phyloP scores from a whole-genome alignment of 2,797 vertebrate species.

The Parotocinclus haroldoi region DNA sequence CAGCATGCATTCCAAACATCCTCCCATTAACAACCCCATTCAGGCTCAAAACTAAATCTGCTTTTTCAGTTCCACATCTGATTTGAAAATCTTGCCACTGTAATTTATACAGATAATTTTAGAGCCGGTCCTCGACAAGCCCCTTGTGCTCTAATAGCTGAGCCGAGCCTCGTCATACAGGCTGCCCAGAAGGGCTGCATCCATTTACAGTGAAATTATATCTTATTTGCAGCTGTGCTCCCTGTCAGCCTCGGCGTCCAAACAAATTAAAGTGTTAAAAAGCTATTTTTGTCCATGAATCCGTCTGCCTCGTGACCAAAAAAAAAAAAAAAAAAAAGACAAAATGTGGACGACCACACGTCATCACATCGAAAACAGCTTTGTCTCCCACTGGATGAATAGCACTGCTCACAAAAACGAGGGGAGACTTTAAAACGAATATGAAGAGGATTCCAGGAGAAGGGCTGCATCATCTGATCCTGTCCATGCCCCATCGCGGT shows the following conservation, averaged over 20 bases:
- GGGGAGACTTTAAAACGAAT: too few species aligned
- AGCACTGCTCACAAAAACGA: too few species aligned
- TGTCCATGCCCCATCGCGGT: too few species aligned
- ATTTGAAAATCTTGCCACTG: constrained; percentile 32
- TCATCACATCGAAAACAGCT: constrained; percentile 25
- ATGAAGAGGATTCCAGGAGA: too few species aligned
- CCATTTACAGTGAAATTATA: constrained; percentile 45
- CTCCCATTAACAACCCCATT: constrained; percentile 4
- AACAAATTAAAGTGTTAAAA: constrained; percentile 39
- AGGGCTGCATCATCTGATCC: too few species aligned
- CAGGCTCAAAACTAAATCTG: not conserved
- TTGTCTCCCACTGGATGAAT: constrained; percentile 4
- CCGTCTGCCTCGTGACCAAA: too few species aligned
- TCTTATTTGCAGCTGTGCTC: constrained; percentile 45
- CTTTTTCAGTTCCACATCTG: constrained; percentile 1
- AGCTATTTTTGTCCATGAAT: too few species aligned
- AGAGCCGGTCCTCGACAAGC: constrained; percentile 5
- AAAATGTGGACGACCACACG: not conserved
- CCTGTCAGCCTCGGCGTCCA: constrained; percentile 28
- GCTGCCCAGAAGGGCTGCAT: constrained; percentile 29
- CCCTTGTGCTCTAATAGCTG: constrained; percentile 23
- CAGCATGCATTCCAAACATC: not conserved
- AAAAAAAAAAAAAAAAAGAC: too few species aligned
- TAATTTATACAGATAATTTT: constrained; percentile 36
- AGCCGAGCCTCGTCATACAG: constrained; percentile 16